phyloP scores from a whole-genome alignment of 2,888 invertebrate species.

The Drosophila sordidapex region DNA sequence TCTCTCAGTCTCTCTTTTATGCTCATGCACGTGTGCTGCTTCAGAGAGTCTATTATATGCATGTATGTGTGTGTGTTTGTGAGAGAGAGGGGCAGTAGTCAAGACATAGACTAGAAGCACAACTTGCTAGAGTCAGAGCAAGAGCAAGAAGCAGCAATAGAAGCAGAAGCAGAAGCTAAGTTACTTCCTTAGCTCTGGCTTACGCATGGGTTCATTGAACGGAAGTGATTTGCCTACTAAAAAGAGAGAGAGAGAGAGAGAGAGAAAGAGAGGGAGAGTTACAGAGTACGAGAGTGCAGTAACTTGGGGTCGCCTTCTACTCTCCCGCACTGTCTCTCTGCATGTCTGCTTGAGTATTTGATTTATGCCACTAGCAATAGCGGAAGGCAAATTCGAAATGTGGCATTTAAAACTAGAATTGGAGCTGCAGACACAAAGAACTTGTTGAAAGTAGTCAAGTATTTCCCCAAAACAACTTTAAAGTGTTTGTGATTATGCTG shows the following conservation, averaged over 20 bases:
- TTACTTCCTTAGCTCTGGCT: conserved; percentile 69
- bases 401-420: conserved; percentile 26
- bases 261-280: conserved; percentile 8
- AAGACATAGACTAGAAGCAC: conserved; percentile 50
- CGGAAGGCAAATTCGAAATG: conserved; percentile 37
- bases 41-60: conserved; percentile 10
- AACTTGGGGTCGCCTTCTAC: conserved; percentile 21
- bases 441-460: background rate
- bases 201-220: conserved; percentile 84
- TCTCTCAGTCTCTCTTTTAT: conserved; percentile 13
- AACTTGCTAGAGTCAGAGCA: conserved; percentile 35
- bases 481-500: background rate
- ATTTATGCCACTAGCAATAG: conserved; percentile 36
- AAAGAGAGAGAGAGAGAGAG: conserved; percentile 8
- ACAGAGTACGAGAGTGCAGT: conserved; percentile 15
- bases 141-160: conserved; percentile 10
- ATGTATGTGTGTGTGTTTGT: conserved; percentile 25
- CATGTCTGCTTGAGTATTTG: conserved; percentile 29
- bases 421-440: conserved; percentile 3
- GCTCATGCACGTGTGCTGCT: conserved; percentile 25
- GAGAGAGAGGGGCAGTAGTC: conserved; percentile 50
- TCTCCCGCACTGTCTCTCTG: background rate
- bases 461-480: background rate
- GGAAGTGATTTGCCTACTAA: conserved; percentile 83
- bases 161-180: conserved; percentile 42